Percentiles rank a stretch among this genome's conserved stretches.
phyloP scores from a whole-genome alignment of 2,797 vertebrate genomes.

The Anabas testudineus region DNA sequence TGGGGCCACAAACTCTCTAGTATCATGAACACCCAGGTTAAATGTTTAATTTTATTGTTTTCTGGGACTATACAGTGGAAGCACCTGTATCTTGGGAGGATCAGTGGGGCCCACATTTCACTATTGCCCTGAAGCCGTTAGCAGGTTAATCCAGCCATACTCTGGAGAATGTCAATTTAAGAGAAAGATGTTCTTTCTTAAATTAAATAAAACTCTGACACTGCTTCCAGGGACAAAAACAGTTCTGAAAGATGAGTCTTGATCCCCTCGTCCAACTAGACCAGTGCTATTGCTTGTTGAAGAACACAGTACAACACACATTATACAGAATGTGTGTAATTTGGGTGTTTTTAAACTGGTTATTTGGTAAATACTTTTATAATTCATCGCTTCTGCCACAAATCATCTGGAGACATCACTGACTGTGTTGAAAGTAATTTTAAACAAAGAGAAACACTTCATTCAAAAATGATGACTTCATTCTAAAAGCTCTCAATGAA shows the following conservation, averaged over 20 bases:
- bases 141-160: background rate
- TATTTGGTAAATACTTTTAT: background rate
- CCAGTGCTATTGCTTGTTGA: constrained; percentile 1
- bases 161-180: constrained; percentile 5
- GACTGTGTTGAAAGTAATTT: background rate
- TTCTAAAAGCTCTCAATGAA: constrained; percentile 22
- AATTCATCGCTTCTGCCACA: constrained; percentile 9
- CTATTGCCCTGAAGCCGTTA: background rate
- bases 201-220: background rate
- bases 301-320: background rate
- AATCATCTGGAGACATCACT: constrained; percentile 3
- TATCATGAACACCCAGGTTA: background rate
- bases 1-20: background rate
- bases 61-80: background rate
- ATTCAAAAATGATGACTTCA: background rate
- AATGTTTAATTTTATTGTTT: background rate
- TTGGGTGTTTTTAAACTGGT: no score
- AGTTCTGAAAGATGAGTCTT: background rate
- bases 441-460: background rate
- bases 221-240: background rate
- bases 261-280: background rate
- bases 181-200: background rate
- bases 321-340: background rate
- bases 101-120: background rate
- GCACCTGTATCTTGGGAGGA: background rate